Evolutionary conservation across 2,113 vertebrate species (phyloP).

Genomic region (Mixornis gularis): DNA sequence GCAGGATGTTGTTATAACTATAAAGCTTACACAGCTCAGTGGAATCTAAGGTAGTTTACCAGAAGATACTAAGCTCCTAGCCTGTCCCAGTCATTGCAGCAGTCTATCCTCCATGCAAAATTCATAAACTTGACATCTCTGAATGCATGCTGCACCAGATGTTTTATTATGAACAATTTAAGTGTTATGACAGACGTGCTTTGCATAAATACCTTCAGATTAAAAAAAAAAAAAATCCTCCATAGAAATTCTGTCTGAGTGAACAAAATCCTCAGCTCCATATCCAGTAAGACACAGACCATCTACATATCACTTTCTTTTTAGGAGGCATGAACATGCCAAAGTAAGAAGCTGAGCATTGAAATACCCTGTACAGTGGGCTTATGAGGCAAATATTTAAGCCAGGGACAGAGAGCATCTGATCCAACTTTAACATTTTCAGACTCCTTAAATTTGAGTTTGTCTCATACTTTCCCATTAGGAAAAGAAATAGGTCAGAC

Average conservation of each 20-base stretch:
- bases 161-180: neutral
- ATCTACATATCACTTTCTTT: neutral
- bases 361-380: neutral
- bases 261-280: neutral
- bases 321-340: neutral
- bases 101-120: neutral
- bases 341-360: neutral
- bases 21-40: neutral
- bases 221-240: neutral
- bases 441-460: neutral
- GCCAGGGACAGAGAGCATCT: neutral
- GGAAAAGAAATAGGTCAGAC: slow-evolving; percentile 16
- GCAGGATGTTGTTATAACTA: neutral
- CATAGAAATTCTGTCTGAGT: neutral
- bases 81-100: neutral
- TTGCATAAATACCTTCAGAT: neutral
- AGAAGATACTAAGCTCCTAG: neutral
- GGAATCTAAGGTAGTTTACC: neutral
- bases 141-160: neutral
- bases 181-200: neutral
- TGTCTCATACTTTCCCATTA: neutral
- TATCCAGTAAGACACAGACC: neutral
- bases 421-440: neutral
- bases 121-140: neutral
- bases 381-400: neutral